Percentiles rank a stretch among this genome's conserved stretches.
These are phyloP conservation scores for Tolmerus cingulatus DNA, from an alignment of 2,888 invertebrate species.

Conservation along the genomic window DNA sequence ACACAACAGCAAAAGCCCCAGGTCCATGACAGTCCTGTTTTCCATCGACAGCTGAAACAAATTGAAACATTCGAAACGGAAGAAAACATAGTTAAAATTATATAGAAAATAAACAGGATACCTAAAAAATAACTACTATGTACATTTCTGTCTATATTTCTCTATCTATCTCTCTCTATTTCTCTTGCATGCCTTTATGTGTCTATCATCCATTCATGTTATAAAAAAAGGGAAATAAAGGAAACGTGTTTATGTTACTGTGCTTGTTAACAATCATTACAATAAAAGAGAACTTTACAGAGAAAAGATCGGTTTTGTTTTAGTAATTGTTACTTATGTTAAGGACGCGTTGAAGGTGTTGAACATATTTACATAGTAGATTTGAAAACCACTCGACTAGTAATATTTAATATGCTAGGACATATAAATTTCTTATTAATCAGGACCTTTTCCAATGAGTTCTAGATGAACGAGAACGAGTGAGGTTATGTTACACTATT, in stretches of 20 bases:
- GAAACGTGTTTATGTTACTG: slow-evolving; percentile 1
- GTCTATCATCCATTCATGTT: slow-evolving; percentile 33
- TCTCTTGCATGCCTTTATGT: slow-evolving; percentile 32
- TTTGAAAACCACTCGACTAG: background rate
- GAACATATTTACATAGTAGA: background rate
- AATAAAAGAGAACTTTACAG: background rate
- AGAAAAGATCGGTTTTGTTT: background rate
- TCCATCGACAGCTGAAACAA: background rate
- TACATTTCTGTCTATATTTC: slow-evolving; percentile 26
- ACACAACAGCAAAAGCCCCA: background rate
- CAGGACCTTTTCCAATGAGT: background rate
- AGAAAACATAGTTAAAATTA: slow-evolving; percentile 2
- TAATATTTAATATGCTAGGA: background rate
- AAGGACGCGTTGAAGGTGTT: background rate
- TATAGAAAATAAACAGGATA: background rate
- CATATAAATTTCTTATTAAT: background rate
- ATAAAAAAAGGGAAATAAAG: slow-evolving; percentile 27
- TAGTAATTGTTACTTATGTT: background rate
- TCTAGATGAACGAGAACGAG: background rate
- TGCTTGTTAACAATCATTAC: slow-evolving; percentile 27
- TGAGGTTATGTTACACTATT: slow-evolving; percentile 6
- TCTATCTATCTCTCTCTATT: slow-evolving; percentile 30
- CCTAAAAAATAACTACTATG: background rate
- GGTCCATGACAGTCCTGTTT: background rate
- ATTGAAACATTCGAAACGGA: background rate